Conservation (phyloP, 1,140 invertebrate species). For the Lordiphosa stackelbergi region DNA sequence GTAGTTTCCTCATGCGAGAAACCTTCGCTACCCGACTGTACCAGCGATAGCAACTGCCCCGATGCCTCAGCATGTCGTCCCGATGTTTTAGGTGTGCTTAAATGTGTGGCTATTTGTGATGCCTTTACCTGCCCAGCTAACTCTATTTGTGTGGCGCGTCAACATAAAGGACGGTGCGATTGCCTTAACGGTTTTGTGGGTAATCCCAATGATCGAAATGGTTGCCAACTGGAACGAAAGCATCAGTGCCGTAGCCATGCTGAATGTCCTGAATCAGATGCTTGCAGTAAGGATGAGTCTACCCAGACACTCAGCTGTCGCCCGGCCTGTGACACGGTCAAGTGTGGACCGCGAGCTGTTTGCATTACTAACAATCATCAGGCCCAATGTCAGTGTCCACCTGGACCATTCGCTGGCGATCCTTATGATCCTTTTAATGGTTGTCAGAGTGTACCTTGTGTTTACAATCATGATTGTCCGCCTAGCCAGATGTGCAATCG, state of each 20-base stretch:
- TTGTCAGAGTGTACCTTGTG: slow-evolving; percentile 88
- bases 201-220: slow-evolving; percentile 92
- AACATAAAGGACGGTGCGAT: slow-evolving; percentile 87
- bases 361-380: slow-evolving; percentile 92
- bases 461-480: slow-evolving; percentile 90
- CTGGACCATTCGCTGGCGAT: slow-evolving; percentile 89
- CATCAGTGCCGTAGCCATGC: slow-evolving; percentile 88
- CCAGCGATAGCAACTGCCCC: slow-evolving; percentile 84
- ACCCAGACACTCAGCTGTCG: slow-evolving; percentile 80
- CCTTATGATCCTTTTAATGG: slow-evolving; percentile 86
- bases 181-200: slow-evolving; percentile 88
- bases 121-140: slow-evolving; percentile 90
- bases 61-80: slow-evolving; percentile 84
- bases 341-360: slow-evolving; percentile 90
- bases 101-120: slow-evolving; percentile 87
- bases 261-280: slow-evolving; percentile 88
- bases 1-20: slow-evolving; percentile 88
- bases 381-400: slow-evolving; percentile 91
- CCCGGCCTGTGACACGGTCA: slow-evolving; percentile 85
- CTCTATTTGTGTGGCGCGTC: slow-evolving; percentile 86
- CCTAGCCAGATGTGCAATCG: slow-evolving; percentile 88
- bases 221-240: slow-evolving; percentile 84
- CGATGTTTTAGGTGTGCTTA: slow-evolving; percentile 90
- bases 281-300: slow-evolving; percentile 80
- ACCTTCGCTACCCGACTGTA: slow-evolving; percentile 89